These are phyloP conservation scores for Paramormyrops hopkinsi DNA, from an alignment of 2,797 vertebrate genomes.

Conservation along the genomic window DNA sequence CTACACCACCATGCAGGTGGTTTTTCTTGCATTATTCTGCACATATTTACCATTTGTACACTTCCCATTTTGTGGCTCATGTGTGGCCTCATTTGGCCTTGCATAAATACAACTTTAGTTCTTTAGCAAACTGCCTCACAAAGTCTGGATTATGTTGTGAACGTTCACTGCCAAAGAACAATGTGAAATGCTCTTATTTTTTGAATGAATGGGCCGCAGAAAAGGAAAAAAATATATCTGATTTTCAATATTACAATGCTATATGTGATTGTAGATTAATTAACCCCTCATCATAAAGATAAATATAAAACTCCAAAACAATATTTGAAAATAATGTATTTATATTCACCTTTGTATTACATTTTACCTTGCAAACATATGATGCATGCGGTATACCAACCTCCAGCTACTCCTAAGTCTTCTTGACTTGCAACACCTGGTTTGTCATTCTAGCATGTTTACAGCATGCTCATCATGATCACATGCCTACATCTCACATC, in stretches of 20 bases:
- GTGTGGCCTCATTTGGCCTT: not conserved
- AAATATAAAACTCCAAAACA: not conserved
- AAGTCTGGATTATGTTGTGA: not conserved
- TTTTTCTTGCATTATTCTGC: not conserved
- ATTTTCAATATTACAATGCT: not conserved
- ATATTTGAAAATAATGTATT: not conserved
- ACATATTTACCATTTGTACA: not conserved
- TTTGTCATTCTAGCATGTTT: conserved; percentile 13
- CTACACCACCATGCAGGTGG: not conserved
- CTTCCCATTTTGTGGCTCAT: not conserved
- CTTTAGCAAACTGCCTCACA: not conserved
- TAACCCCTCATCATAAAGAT: not conserved
- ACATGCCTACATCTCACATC: not conserved
- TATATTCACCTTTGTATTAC: not conserved
- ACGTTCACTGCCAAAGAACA: not conserved
- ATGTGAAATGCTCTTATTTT: not conserved
- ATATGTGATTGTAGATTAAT: not conserved
- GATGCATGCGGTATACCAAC: not conserved
- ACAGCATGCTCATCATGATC: not conserved
- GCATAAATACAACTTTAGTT: not conserved
- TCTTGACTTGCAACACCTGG: not conserved
- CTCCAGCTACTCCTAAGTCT: not conserved
- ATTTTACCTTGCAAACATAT: not conserved
- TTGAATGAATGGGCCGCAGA: not conserved
- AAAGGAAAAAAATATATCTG: not conserved